Evolutionary conservation across 2,113 vertebrate species (phyloP), one percentile per base, ranked within the genome.

Genomic region (Gambusia holbrooki): DNA sequence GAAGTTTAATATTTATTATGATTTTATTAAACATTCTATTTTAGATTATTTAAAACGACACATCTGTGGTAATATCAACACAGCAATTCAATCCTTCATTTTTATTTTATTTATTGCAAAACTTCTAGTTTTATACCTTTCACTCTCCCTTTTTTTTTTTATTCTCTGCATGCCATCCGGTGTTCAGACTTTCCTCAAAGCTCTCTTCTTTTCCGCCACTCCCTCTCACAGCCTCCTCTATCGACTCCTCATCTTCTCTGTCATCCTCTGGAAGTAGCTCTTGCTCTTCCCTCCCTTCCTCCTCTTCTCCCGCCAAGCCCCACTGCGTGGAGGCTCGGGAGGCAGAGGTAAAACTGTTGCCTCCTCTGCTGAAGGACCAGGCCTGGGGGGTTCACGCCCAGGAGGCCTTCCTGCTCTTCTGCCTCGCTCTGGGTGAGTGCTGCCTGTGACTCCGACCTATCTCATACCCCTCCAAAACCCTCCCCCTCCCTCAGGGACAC

Each of bases 321-420:
- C 90, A 93, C 90, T 92, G 83, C 87, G 89, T 92, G 90, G 93
- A 93, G 89, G 86, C 74, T 62, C 70, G 76, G 81, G 92, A 87
- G 88, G 93, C 95, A 58, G 91, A 86, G 84, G 94, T 96, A 87
- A 85, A 91, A 82, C 92, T 98, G 90, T 91, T 98, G 89, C 97
- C 96, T n/a, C 98, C 97, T 83, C 90, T 97, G 89, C 93, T 99
- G 92, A 96, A 94, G 90, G 97, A 99, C 89, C 98, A 99, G 94
- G 94, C 95, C 79, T 96, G 96, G 94, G 94, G 94, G 73, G 93
- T 98, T 89, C 95, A 94, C 66, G 92, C 92, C 79, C 94, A 93
- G 79, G 95, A 95, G 94, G 87, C 92, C 72, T 97, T 99, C 85
- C 94, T 91, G 71, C 97, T 99, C 95, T 97, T 98, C 96, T 99